Percentiles rank a stretch among this genome's conserved stretches.
These are phyloP conservation scores for Rhipidura dahli DNA, from an alignment of 2,113 vertebrate species.

Conservation along the genomic window DNA sequence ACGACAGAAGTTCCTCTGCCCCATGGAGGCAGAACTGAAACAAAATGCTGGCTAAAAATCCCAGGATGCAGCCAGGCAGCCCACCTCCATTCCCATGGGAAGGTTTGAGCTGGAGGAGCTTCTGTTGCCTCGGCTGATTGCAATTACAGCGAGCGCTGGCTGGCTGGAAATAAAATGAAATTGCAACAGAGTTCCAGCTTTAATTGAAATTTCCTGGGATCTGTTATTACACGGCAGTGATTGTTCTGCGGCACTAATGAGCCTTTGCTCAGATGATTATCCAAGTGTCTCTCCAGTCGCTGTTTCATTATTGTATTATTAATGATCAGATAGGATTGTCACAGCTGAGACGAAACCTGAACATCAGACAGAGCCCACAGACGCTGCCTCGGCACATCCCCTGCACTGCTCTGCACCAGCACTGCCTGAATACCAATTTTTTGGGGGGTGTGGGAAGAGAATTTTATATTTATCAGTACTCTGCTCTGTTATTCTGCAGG, in stretches of 20 bases:
- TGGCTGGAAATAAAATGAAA: slow-evolving; percentile 69
- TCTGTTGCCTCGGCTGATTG: slow-evolving; percentile 61
- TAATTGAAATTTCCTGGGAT: slow-evolving; percentile 84
- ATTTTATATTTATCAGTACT: rapidly evolving
- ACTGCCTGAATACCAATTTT: rapidly evolving
- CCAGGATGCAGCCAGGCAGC: background rate
- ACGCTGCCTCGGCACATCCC: background rate
- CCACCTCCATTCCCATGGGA: slow-evolving; percentile 41
- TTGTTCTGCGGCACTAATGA: slow-evolving; percentile 78
- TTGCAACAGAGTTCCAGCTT: slow-evolving; percentile 76
- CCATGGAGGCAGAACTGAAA: background rate
- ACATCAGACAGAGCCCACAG: slow-evolving; percentile 27
- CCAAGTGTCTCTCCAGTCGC: slow-evolving; percentile 78
- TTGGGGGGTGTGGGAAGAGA: too few species aligned
- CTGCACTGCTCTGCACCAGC: background rate
- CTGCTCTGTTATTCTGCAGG: rapidly evolving
- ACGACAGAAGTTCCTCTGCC: too few species aligned
- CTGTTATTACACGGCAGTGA: slow-evolving; percentile 76
- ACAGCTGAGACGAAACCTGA: slow-evolving; percentile 57
- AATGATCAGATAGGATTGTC: slow-evolving; percentile 79
- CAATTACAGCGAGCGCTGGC: slow-evolving; percentile 59
- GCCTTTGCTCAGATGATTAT: slow-evolving; percentile 79
- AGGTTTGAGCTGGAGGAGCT: slow-evolving; percentile 38
- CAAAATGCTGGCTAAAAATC: background rate
- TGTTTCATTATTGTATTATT: slow-evolving; percentile 80